phyloP scores from a whole-genome alignment of 2,797 vertebrate species.

The Anguilla anguilla region DNA sequence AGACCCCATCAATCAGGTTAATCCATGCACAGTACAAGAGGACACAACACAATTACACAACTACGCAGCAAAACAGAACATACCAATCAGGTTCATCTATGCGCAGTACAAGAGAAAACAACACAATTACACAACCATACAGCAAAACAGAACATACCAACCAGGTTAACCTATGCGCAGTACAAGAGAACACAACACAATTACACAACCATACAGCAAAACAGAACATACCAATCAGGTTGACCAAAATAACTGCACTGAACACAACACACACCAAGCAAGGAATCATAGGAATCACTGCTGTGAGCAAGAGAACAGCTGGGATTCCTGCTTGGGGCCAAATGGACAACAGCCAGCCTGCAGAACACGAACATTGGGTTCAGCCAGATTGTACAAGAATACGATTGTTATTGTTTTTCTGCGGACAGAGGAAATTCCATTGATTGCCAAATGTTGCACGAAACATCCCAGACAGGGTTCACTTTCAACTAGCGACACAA shows the following conservation, averaged over 20 bases:
- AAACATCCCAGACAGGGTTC: neutral
- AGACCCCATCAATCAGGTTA: neutral
- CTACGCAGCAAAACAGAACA: no score
- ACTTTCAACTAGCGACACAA: neutral
- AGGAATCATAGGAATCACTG: neutral
- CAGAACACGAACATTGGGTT: neutral
- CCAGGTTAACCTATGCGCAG: neutral
- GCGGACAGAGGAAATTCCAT: neutral
- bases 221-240: neutral
- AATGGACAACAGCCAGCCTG: neutral
- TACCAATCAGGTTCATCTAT: neutral
- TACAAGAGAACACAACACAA: neutral
- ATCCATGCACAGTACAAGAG: neutral
- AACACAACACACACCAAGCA: neutral
- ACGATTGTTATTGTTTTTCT: neutral
- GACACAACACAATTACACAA: neutral
- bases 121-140: slow-evolving; percentile 4
- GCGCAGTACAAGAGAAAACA: no score
- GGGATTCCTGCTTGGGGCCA: neutral
- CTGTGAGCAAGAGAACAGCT: neutral
- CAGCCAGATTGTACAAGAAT: neutral
- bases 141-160: neutral
- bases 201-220: neutral
- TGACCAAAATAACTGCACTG: neutral
- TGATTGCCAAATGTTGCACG: neutral